These are phyloP conservation scores for Nettapus auritus DNA, from an alignment of 2,113 vertebrate species.

Conservation along the genomic window DNA sequence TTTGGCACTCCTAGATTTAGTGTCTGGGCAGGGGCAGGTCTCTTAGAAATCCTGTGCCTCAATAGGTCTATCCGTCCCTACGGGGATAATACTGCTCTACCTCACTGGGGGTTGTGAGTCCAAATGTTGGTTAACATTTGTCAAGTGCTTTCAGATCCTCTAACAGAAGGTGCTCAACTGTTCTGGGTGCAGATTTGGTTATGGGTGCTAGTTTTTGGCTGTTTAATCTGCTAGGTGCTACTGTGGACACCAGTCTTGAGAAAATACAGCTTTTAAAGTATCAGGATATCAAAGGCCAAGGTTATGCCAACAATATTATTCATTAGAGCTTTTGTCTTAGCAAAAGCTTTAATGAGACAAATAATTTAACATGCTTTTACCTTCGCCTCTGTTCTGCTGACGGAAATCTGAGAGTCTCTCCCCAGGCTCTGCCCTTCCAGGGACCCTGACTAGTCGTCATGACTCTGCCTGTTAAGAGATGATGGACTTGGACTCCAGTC, in stretches of 20 bases:
- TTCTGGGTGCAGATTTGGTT: slow-evolving; percentile 44
- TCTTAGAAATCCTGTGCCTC: slow-evolving; percentile 73
- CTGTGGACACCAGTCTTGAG: neutral
- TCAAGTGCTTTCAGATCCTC: slow-evolving; percentile 61
- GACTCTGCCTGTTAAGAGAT: neutral
- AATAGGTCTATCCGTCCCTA: slow-evolving; percentile 55
- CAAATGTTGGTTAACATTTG: slow-evolving; percentile 26
- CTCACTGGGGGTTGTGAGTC: slow-evolving; percentile 68
- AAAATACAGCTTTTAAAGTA: neutral
- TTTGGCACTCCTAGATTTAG: slow-evolving; percentile 21
- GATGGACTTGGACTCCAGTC: neutral
- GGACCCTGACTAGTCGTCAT: neutral
- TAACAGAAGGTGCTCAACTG: slow-evolving; percentile 49
- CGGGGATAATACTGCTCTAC: slow-evolving; percentile 65
- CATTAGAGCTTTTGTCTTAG: neutral
- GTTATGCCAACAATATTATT: neutral
- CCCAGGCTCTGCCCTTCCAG: neutral
- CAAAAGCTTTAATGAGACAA: neutral
- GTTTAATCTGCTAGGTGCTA: slow-evolving; percentile 10
- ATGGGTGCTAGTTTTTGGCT: slow-evolving; percentile 35
- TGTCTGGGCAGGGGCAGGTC: slow-evolving; percentile 66
- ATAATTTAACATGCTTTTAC: neutral
- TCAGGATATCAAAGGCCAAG: slow-evolving; percentile 6
- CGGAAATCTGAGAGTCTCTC: neutral
- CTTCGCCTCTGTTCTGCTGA: neutral